Evolutionary conservation across 2,888 invertebrate genomes (phyloP).

Genomic region (Xestia sexstrigata): DNA sequence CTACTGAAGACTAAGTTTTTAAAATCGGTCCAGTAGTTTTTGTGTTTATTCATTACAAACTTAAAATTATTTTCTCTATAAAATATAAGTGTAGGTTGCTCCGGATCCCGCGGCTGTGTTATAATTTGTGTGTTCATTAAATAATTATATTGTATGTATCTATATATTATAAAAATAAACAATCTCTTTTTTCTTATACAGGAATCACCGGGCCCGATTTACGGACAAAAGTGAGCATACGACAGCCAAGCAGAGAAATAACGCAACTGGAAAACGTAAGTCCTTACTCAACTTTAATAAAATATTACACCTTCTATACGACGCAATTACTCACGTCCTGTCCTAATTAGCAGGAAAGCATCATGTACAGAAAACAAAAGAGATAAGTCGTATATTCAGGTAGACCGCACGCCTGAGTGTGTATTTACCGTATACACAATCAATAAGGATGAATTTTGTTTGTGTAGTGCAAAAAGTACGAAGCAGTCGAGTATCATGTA

Average conservation of each 20-base stretch:
- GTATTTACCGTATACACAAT: not conserved
- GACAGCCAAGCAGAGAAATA: conserved; percentile 61
- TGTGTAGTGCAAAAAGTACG: too few relatives aligned
- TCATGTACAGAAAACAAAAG: conserved; percentile 30
- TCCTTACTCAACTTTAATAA: conserved; percentile 11
- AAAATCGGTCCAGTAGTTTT: not conserved
- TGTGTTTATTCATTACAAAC: not conserved
- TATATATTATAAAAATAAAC: not conserved
- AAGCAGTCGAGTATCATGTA: too few relatives aligned
- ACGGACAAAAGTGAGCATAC: conserved; percentile 66
- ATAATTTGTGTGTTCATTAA: not conserved
- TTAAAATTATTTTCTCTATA: not conserved
- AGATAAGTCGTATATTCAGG: not conserved
- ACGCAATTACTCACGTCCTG: conserved; percentile 15
- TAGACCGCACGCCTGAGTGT: not conserved
- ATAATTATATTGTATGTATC: not conserved
- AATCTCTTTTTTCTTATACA: conserved; percentile 46
- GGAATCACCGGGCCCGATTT: conserved; percentile 71
- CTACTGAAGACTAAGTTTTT: not conserved
- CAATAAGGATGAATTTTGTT: not conserved
- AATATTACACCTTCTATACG: not conserved
- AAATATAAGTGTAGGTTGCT: too few relatives aligned
- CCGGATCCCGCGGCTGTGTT: too few relatives aligned
- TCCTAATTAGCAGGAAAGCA: conserved; percentile 14
- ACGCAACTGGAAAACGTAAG: conserved; percentile 67